These are phyloP conservation scores for Drosophila rubida DNA, from an alignment of 2,888 invertebrate species.

Conservation along the genomic window DNA sequence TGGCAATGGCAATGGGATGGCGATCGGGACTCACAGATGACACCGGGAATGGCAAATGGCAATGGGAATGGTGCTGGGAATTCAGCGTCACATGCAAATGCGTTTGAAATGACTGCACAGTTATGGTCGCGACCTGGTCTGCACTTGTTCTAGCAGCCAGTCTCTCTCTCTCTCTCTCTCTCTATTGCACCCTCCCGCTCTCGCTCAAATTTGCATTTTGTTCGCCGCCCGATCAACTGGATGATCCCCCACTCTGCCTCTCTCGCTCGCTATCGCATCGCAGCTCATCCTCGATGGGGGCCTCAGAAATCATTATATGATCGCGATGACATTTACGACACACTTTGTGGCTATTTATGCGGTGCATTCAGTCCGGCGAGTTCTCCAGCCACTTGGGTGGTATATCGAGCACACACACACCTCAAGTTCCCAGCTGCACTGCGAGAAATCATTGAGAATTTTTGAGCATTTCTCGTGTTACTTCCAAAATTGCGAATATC, in stretches of 20 bases:
- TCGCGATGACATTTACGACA: slow-evolving; percentile 78
- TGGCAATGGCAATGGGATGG: slow-evolving; percentile 30
- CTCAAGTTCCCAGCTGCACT: slow-evolving; percentile 37
- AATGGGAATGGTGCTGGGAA: slow-evolving; percentile 8
- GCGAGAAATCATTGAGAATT: not conserved
- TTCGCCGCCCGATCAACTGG: slow-evolving; percentile 57
- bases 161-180: not conserved
- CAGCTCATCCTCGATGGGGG: slow-evolving; percentile 5
- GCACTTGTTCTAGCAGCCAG: slow-evolving; percentile 77
- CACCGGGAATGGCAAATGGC: slow-evolving; percentile 7
- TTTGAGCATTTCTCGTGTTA: too few relatives aligned
- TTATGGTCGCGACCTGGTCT: slow-evolving; percentile 33
- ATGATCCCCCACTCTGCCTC: slow-evolving; percentile 22
- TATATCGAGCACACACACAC: slow-evolving; percentile 67
- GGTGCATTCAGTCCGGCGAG: slow-evolving; percentile 60
- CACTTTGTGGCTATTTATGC: slow-evolving; percentile 81
- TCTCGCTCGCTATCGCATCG: not conserved
- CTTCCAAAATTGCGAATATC: too few relatives aligned
- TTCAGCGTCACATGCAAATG: slow-evolving; percentile 24
- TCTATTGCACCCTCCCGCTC: slow-evolving; percentile 1
- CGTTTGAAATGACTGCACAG: slow-evolving; percentile 52
- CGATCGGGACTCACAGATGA: slow-evolving; percentile 18
- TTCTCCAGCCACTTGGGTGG: slow-evolving; percentile 68
- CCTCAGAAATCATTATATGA: slow-evolving; percentile 69
- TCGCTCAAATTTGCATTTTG: slow-evolving; percentile 66